Evolutionary conservation across 2,113 vertebrate species (phyloP), one percentile per base, ranked within the genome.

Genomic region (Vulpes vulpes): DNA sequence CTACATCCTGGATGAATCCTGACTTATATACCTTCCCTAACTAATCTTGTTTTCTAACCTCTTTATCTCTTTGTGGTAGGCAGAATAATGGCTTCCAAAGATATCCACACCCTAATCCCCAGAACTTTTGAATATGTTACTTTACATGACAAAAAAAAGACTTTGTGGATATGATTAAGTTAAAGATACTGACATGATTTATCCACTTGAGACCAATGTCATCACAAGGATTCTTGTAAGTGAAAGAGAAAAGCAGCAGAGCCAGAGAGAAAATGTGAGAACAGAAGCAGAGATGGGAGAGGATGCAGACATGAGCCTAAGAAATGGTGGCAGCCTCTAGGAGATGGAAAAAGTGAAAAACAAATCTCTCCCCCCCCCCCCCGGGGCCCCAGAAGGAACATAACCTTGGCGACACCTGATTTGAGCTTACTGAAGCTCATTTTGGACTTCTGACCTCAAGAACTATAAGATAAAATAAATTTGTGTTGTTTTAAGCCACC

Each of bases 1-100:
- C 51, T 86, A 17, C 57, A 90, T 93, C 59, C 81, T 83, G 30
- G 43, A 17, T 97, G 64, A 89, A 94, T 60, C 85, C 30, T 59
- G n/a, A 71, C 32, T 59, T 65, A n/a, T 60, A 71, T 57, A 8
- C 55, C n/a, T 88, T 90, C 65, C 32, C 17, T 83, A 79, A 65
- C 32, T 69, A 83, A 88, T 91, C 4, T 35, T 88, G 11, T 43
- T 89, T 94, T 65, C 53, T 64, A 81, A 38, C 60, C 64, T 91
- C 78, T 92, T 85, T n/a, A 27, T 51, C 94, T 92, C 35, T 92
- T 80, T 93, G 62, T 69, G 43, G 12, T 38, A 90, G 57, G n/a
- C 69, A 83, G 62, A 95, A 74, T 93, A 64, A 86, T 14, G 19
- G 0, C 32, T 27, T 49, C 5, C 27, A 69, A 89, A 76, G 60